Conservation (phyloP, 1,140 invertebrate genomes). For the Platorchestia sp. region DNA sequence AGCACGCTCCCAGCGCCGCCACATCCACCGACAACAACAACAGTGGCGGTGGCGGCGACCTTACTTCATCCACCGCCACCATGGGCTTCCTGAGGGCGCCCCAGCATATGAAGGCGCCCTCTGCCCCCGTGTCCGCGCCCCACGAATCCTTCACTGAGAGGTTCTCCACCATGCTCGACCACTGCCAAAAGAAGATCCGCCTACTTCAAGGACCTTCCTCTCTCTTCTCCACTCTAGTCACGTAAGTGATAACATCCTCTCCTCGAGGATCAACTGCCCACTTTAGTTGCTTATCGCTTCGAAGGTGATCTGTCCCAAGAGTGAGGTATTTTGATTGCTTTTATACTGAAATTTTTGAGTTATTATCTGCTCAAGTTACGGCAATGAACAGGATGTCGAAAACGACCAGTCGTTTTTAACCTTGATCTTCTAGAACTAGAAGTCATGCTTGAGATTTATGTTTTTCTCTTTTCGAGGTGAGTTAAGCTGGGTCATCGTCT, state of each 20-base stretch:
- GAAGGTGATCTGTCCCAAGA: background rate
- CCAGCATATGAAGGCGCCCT: slow-evolving; percentile 65
- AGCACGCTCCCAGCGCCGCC: background rate
- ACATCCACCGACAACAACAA: background rate
- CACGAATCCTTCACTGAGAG: slow-evolving; percentile 65
- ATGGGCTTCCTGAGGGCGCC: slow-evolving; percentile 66
- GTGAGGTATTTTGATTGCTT: background rate
- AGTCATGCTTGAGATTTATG: background rate
- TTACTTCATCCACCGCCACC: background rate
- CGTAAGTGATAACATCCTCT: slow-evolving; percentile 59
- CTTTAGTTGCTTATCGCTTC: background rate
- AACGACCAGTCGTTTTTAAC: background rate
- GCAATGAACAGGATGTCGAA: background rate
- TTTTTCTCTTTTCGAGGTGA: background rate
- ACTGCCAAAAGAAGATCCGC: slow-evolving; percentile 67
- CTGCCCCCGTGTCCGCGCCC: slow-evolving; percentile 61
- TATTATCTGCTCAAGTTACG: background rate
- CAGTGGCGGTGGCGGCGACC: background rate
- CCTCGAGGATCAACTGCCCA: background rate
- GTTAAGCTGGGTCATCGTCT: background rate
- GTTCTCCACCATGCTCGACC: slow-evolving; percentile 65
- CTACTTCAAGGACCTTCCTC: slow-evolving; percentile 64
- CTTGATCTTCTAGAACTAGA: background rate
- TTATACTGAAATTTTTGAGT: background rate
- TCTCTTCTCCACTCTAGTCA: slow-evolving; percentile 66